phyloP scores from a whole-genome alignment of 2,797 vertebrate genomes.

The Enteromius fasciolatus region DNA sequence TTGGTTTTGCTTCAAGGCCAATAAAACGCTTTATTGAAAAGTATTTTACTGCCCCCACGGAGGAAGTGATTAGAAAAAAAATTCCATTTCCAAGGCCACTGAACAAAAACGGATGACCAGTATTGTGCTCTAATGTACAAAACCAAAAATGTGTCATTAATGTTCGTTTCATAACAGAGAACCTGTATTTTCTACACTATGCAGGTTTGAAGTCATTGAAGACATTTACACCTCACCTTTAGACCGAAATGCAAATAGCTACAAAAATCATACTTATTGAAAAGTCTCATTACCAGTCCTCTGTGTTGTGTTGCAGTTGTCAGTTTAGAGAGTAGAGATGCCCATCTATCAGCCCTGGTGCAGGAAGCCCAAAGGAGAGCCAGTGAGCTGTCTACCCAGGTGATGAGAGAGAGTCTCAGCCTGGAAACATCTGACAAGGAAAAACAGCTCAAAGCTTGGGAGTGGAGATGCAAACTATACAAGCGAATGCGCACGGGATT shows the following conservation, averaged over 20 bases:
- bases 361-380: slow-evolving; percentile 88
- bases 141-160: not conserved
- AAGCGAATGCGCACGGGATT: slow-evolving; percentile 90
- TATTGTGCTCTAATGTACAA: not conserved
- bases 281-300: slow-evolving; percentile 14
- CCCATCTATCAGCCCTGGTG: slow-evolving; percentile 83
- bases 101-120: not conserved
- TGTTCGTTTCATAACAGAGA: not conserved
- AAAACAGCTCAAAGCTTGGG: slow-evolving; percentile 89
- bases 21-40: not conserved
- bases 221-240: not conserved
- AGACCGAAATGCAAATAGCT: not conserved
- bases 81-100: not conserved
- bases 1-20: slow-evolving; percentile 7
- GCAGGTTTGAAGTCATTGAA: not conserved
- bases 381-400: slow-evolving; percentile 81
- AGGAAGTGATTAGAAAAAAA: not conserved
- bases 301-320: slow-evolving; percentile 75
- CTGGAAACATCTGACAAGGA: slow-evolving; percentile 86
- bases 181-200: not conserved
- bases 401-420: slow-evolving; percentile 80
- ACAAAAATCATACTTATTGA: not conserved
- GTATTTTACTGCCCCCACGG: not conserved
- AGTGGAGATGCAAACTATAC: slow-evolving; percentile 91
- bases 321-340: slow-evolving; percentile 83